These are phyloP conservation scores for Coenonympha glycerion DNA, from an alignment of 2,888 invertebrate species.

Conservation along the genomic window DNA sequence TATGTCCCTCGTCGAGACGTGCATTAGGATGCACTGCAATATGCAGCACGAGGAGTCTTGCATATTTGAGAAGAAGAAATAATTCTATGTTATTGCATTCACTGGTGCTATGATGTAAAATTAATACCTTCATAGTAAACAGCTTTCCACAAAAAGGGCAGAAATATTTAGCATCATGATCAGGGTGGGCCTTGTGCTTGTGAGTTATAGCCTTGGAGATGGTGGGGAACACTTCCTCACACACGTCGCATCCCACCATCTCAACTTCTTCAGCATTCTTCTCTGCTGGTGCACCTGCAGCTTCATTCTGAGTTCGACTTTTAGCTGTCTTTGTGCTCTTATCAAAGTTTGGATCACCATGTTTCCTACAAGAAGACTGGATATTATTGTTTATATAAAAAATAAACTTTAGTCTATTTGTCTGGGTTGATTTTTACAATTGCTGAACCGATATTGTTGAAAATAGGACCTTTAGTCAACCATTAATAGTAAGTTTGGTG, in stretches of 20 bases:
- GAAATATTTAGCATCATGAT: conserved; percentile 78
- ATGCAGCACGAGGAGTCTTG: too few species aligned
- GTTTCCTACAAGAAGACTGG: conserved; percentile 71
- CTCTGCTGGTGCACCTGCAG: conserved; percentile 34
- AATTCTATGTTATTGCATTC: too few species aligned
- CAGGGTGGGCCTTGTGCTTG: conserved; percentile 79
- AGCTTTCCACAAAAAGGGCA: conserved; percentile 82
- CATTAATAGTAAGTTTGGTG: too few species aligned
- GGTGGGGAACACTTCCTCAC: conserved; percentile 73
- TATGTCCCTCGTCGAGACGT: too few species aligned
- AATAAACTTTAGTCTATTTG: too few species aligned
- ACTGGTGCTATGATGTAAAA: too few species aligned
- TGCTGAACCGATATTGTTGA: too few species aligned
- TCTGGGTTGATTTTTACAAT: too few species aligned
- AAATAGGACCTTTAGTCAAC: too few species aligned
- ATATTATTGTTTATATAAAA: too few species aligned
- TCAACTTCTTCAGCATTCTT: conserved; percentile 43
- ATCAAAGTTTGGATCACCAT: conserved; percentile 78
- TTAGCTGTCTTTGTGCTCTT: conserved; percentile 46
- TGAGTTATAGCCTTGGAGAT: conserved; percentile 80
- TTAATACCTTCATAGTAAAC: conserved; percentile 78
- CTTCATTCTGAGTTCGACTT: conserved; percentile 39
- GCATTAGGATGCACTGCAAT: too few species aligned
- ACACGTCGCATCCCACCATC: conserved; percentile 76
- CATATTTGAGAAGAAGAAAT: too few species aligned